Conservation (phyloP, 2,888 invertebrate genomes). For the Scaptodrosophila latifasciaeformis region DNA sequence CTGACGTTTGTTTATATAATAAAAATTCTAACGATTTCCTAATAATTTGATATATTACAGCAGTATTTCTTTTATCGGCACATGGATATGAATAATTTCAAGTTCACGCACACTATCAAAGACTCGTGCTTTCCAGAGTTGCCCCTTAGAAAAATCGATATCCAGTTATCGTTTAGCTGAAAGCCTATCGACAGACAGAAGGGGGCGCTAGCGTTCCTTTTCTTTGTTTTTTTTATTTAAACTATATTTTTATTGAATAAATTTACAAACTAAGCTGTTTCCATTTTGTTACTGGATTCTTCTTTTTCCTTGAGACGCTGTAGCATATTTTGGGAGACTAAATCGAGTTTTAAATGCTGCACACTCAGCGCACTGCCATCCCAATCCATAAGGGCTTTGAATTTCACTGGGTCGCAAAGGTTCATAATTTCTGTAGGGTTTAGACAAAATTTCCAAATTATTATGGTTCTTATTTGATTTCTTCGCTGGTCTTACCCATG, state of each 20-base stretch:
- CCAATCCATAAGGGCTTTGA: conserved; percentile 71
- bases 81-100: conserved; percentile 6
- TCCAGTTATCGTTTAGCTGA: too few relatives aligned
- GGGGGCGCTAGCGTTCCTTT: too few relatives aligned
- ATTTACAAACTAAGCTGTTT: conserved; percentile 28
- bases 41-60: conserved; percentile 31
- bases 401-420: conserved; percentile 67
- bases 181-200: too few relatives aligned
- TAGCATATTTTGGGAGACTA: conserved; percentile 70
- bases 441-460: too few relatives aligned
- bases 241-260: conserved; percentile 4
- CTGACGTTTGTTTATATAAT: conserved; percentile 54
- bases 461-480: too few relatives aligned
- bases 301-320: conserved; percentile 50
- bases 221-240: conserved; percentile 4
- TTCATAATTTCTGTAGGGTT: conserved; percentile 64
- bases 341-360: conserved; percentile 73
- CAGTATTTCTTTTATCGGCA: conserved; percentile 21
- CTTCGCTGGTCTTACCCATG: conserved; percentile 78
- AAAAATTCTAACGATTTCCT: conserved; percentile 37
- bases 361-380: conserved; percentile 74
- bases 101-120: conserved; percentile 24
- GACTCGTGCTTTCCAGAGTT: too few relatives aligned
- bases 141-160: too few relatives aligned
- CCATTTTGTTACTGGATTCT: conserved; percentile 37